Evolutionary conservation across 2,797 vertebrate genomes (phyloP).

Genomic region (Notolabrus celidotus): DNA sequence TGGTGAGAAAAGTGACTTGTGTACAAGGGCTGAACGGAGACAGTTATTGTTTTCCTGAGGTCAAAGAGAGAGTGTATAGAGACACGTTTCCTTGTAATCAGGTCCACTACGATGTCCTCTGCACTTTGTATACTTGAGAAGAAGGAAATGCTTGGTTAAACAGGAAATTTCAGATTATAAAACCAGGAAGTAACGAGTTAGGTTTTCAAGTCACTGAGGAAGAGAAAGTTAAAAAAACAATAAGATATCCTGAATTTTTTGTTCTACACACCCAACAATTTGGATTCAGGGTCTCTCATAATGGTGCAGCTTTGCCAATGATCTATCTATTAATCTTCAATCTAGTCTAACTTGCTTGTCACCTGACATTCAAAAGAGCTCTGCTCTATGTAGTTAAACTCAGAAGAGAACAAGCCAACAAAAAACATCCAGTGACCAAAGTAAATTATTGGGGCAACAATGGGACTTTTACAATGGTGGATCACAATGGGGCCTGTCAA

Average conservation of each 20-base stretch:
- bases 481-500: constrained; percentile 66
- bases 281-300: constrained; percentile 12
- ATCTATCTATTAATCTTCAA: constrained; percentile 5
- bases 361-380: constrained; percentile 6
- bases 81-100: constrained; percentile 76
- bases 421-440: constrained; percentile 42
- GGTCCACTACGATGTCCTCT: constrained; percentile 63
- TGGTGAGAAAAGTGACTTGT: constrained; percentile 57
- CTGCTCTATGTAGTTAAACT: constrained; percentile 12
- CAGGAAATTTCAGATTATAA: constrained; percentile 77
- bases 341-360: not conserved
- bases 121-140: constrained; percentile 50
- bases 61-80: constrained; percentile 74
- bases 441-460: constrained; percentile 37
- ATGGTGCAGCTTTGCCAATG: not conserved
- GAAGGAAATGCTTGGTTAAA: constrained; percentile 74
- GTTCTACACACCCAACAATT: constrained; percentile 1
- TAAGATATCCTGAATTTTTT: constrained; percentile 46
- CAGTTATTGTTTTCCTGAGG: constrained; percentile 73
- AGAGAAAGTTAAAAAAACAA: constrained; percentile 75
- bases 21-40: constrained; percentile 36
- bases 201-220: constrained; percentile 71
- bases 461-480: constrained; percentile 25
- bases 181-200: constrained; percentile 69
- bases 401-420: constrained; percentile 46